Evolutionary conservation across 2,797 vertebrate species (phyloP).

Genomic region (Urocyon cinereoargenteus): DNA sequence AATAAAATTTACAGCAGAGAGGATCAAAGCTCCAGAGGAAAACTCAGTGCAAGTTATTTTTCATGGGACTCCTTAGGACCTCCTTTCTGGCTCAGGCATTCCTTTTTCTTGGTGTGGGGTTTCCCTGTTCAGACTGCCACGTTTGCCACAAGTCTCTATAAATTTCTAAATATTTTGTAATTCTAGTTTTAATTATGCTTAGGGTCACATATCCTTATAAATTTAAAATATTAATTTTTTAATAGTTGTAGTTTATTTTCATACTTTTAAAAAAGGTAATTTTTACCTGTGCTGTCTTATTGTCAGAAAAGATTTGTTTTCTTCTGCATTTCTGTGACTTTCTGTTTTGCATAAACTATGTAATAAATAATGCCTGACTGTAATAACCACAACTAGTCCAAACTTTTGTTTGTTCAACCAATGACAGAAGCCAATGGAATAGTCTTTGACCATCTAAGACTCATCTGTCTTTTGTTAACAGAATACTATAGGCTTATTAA

Average conservation of each 20-base stretch:
- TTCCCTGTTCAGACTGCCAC: neutral
- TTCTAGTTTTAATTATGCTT: neutral
- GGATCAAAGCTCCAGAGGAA: neutral
- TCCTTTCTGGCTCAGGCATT: neutral
- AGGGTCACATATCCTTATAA: neutral
- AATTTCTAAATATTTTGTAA: slow-evolving; percentile 5
- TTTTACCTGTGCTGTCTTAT: neutral
- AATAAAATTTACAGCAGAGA: neutral
- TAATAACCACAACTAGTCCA: neutral
- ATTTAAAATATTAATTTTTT: neutral
- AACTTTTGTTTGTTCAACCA: neutral
- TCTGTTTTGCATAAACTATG: neutral
- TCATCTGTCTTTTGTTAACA: neutral
- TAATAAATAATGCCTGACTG: neutral
- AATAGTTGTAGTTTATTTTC: neutral
- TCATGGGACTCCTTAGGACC: neutral
- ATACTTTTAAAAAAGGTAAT: neutral
- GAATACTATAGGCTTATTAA: neutral
- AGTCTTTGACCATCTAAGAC: neutral
- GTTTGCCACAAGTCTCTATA: neutral
- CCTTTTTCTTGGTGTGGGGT: neutral
- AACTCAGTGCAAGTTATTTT: neutral
- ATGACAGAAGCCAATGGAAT: neutral
- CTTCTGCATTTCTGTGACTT: neutral
- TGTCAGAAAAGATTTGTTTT: neutral